A percentile compares a stretch with the other conserved stretches of the same genome.
Evolutionary conservation across 2,113 vertebrate species (phyloP).

Genomic region (Clarias batrachus): DNA sequence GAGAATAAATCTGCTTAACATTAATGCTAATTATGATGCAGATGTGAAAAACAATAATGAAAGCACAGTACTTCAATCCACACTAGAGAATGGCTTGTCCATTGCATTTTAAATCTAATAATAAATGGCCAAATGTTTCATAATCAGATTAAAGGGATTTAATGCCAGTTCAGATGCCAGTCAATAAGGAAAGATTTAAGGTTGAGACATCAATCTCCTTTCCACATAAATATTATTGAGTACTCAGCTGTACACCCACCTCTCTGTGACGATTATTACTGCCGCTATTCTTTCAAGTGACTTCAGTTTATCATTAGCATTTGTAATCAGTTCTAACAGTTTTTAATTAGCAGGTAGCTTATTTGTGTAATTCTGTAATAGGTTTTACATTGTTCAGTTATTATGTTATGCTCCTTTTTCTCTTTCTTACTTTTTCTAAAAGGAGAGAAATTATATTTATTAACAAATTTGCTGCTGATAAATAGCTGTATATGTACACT

Average conservation of each 20-base stretch:
- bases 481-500: background rate
- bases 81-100: background rate
- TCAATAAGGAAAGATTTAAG: constrained; percentile 13
- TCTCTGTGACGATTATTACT: background rate
- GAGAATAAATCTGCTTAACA: constrained; percentile 6
- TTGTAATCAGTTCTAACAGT: background rate
- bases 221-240: background rate
- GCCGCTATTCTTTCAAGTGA: background rate
- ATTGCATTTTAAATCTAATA: background rate
- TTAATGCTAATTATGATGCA: constrained; percentile 3
- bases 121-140: constrained; percentile 5
- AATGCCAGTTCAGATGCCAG: constrained; percentile 14
- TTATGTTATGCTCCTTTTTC: background rate
- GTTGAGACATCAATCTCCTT: constrained; percentile 12
- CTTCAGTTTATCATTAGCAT: background rate
- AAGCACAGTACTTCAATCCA: background rate
- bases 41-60: background rate
- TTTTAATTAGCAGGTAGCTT: background rate
- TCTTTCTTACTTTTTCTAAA: background rate
- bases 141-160: constrained; percentile 16
- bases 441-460: background rate
- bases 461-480: background rate
- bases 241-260: constrained; percentile 1
- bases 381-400: background rate
- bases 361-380: background rate